Base-by-base conservation (phyloP, 2,888 invertebrate species). In the Morpho deidamia region DNA sequence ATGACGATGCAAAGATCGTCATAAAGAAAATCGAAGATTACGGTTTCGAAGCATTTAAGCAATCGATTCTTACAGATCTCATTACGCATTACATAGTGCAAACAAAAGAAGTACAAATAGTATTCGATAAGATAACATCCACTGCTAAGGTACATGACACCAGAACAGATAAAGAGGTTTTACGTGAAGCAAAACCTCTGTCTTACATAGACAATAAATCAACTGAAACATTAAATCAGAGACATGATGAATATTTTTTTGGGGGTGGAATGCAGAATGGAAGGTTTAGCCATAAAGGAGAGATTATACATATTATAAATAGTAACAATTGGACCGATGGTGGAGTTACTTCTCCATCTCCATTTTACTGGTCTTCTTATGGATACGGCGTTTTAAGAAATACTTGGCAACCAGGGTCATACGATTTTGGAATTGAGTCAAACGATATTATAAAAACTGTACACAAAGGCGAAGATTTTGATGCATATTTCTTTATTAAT, bases 231-330 rank as follows among this genome's bases (percentile, higher is more conserved):
- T 64, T 84, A 50, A 40, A 64, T 33, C 83, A 84, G 64, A 54
- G 66, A 37, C 43, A 69, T 44, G 69, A 81, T 38, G 88, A 89
- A 61, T 76, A 75, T 66, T 89, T 76, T 64, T 89, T 79, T 53
- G 88, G 88, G 14, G 88, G 88, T 23, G 88, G 88, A 34, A 88
- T 87, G 87, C 88, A 88, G 60, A 88, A 88, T 60, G 88, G 88
- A 4, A 74, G 81, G 62, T 89, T 87, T 53, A 72, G 78, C 11
- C 88, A 88, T 58, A 88, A 88, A 71, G 80, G 81, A 35, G 66
- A 81, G 68, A 54, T 67, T 9, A 87, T 88, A 61, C 51, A 74
- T 11, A 84, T 89, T 47, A 65, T 71, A 1, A 88, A 88, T 53
- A 77, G 78, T 4, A 86, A 86, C 58, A 73, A 76, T 47, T 88